Evolutionary conservation across 2,888 invertebrate species (phyloP), one percentile per base, ranked within the genome.

Genomic region (Hydroisotoma schaefferi): DNA sequence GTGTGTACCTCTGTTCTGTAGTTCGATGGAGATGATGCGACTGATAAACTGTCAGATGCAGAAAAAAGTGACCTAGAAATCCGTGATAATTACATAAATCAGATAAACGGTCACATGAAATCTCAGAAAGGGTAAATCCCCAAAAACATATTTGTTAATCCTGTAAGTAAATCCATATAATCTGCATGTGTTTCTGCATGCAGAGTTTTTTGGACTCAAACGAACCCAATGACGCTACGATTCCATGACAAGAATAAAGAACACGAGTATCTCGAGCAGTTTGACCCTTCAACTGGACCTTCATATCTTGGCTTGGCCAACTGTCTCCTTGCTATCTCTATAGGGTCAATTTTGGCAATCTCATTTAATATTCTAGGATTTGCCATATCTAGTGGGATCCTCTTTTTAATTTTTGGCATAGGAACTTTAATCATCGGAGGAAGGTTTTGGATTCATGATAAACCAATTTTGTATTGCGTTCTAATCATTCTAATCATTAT

Each of bases 201-300:
- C 20, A 52, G 52, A 33, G 28, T 18, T 18, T 52, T 52, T 22
- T 3, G 10, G 2, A 22, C 18, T n/a, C 2, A 33, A 20, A 25
- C 38, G 3, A 52, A 82, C 65, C 80, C 82, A 69, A 75, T 85
- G 55, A 83, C 81, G 33, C 76, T 87, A 58, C 80, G 81, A 62
- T 88, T 88, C 77, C 82, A 81, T 66, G 84, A 86, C 72, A 77
- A 78, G 0, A 80, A 81, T 57, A 79, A 85, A 68, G 88, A 88
- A 75, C 78, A 80, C 56, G 83, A 83, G 33, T 88, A 87, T 75
- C 81, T 83, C 57, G 4, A 18, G 23, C 18, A 20, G 8, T n/a
- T 12, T 5, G 52, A 52, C 37, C 33, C 37, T 23, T 22, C 22
- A 2, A 52, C 12, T 33, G 52, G 52, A 18, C 5, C n/a, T 18